A percentile compares a stretch with the other conserved stretches of the same genome.
Conservation (phyloP, 2,797 vertebrate genomes). For the Fratercula arctica region DNA sequence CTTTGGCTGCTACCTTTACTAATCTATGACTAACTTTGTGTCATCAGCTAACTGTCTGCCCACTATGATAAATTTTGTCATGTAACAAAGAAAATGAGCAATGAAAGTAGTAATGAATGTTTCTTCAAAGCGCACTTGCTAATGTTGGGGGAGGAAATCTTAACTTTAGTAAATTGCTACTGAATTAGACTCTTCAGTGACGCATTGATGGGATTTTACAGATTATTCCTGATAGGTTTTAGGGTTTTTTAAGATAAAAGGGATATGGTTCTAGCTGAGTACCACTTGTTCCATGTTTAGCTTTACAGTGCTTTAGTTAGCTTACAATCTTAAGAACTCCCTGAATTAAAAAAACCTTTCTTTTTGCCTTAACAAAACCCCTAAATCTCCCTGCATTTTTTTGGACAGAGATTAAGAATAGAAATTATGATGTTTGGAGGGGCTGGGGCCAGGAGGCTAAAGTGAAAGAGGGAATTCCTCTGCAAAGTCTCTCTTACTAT, state of each 20-base stretch:
- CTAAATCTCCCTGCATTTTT: background rate
- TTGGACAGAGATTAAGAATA: background rate
- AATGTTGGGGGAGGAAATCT: background rate
- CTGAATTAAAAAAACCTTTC: background rate
- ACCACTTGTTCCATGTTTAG: background rate
- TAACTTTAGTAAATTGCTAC: background rate
- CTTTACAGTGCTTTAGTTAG: background rate
- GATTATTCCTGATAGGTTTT: background rate
- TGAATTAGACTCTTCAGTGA: background rate
- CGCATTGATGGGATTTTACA: background rate
- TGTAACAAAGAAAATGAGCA: background rate
- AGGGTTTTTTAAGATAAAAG: background rate
- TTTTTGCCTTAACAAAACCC: background rate
- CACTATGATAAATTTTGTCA: background rate
- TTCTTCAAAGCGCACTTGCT: background rate
- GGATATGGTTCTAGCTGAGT: background rate
- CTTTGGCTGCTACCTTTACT: background rate
- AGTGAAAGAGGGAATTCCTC: background rate
- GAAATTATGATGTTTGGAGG: background rate
- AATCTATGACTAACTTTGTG: background rate
- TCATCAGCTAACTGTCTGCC: background rate
- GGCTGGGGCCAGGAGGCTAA: background rate
- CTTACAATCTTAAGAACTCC: background rate
- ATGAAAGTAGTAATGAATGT: background rate
- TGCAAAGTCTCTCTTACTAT: background rate